phyloP scores from a whole-genome alignment of 2,113 vertebrate genomes.

The Scatophagus argus region DNA sequence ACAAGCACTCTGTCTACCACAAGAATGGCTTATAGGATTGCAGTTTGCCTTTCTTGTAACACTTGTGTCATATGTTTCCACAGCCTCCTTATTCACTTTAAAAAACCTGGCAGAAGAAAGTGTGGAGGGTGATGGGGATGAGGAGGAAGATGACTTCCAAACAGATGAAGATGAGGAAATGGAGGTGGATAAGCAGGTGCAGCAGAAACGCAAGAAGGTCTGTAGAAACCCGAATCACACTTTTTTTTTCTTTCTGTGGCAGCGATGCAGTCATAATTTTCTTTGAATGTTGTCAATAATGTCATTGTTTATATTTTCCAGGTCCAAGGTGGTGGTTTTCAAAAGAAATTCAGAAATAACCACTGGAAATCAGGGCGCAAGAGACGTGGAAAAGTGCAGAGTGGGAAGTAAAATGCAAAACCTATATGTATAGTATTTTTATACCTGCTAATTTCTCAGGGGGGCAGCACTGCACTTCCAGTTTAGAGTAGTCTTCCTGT shows the following conservation, averaged over 20 bases:
- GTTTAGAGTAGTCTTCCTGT: conserved; percentile 11
- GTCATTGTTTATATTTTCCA: conserved; percentile 51
- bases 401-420: conserved; percentile 63
- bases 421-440: conserved; percentile 8
- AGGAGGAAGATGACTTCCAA: conserved; percentile 78
- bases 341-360: conserved; percentile 83
- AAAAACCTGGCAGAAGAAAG: conserved; percentile 49
- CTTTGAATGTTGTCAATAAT: not conserved
- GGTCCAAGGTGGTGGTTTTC: conserved; percentile 72
- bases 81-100: conserved; percentile 76
- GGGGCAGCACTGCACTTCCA: not conserved
- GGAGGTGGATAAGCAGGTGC: conserved; percentile 70
- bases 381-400: conserved; percentile 55
- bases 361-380: conserved; percentile 72
- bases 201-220: conserved; percentile 84
- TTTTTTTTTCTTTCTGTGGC: not conserved
- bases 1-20: not conserved
- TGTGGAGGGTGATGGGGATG: not conserved
- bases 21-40: not conserved
- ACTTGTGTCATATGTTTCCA: not conserved
- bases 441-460: not conserved
- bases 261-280: too few relatives aligned
- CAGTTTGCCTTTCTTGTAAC: not conserved
- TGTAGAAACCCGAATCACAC: not conserved
- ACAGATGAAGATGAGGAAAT: conserved; percentile 81